phyloP scores from a whole-genome alignment of 2,888 invertebrate genomes.

The Drosophila fulvimacula region DNA sequence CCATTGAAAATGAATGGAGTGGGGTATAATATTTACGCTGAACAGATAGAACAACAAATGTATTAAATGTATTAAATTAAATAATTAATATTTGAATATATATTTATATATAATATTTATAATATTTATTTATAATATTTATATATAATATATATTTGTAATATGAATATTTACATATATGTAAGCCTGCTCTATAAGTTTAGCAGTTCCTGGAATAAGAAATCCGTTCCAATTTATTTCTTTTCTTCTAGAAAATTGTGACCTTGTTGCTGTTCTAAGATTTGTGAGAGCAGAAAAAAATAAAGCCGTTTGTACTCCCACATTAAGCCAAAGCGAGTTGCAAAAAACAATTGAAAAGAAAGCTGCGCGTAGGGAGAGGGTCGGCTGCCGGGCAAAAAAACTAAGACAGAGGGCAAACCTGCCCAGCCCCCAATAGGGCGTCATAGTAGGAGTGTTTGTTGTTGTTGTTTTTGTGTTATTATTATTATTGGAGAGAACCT shows the following conservation, averaged over 20 bases:
- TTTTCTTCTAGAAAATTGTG: conserved; percentile 5
- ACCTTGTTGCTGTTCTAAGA: conserved; percentile 27
- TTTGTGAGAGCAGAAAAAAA: conserved; percentile 6
- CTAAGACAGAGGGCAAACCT: conserved; percentile 12
- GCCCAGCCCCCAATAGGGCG: conserved; percentile 25
- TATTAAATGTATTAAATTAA: background rate
- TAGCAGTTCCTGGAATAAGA: background rate
- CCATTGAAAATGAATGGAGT: background rate
- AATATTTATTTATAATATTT: too few species aligned
- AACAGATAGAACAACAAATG: background rate
- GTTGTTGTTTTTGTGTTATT: conserved; percentile 20
- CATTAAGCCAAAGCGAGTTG: conserved; percentile 48
- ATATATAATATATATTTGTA: too few species aligned
- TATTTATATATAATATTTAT: background rate
- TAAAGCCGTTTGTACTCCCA: conserved; percentile 36
- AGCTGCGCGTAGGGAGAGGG: conserved; percentile 57
- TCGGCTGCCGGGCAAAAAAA: conserved; percentile 8
- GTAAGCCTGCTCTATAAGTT: background rate
- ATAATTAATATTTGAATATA: background rate
- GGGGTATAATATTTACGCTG: background rate
- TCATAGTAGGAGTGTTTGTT: conserved; percentile 27
- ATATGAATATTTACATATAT: too few species aligned
- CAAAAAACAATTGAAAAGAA: conserved; percentile 50
- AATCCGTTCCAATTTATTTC: background rate
- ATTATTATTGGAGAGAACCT: conserved; percentile 16